A percentile compares a stretch with the other conserved stretches of the same genome.
phyloP scores from a whole-genome alignment of 1,140 invertebrate species.

The Mactra quadrangularis region DNA sequence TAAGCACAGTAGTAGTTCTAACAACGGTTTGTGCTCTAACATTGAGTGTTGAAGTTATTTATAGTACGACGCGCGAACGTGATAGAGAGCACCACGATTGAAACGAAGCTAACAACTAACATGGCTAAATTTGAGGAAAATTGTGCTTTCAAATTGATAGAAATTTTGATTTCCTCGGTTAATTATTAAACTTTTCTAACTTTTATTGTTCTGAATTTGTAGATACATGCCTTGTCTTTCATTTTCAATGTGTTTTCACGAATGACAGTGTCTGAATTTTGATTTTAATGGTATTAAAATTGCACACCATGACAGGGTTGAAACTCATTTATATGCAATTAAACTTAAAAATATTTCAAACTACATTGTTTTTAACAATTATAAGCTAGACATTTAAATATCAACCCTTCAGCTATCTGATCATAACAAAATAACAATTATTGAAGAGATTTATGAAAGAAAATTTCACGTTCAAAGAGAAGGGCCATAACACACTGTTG shows the following conservation, averaged over 20 bases:
- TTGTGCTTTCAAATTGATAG: slow-evolving; percentile 22
- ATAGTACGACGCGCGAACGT: no score
- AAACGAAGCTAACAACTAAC: neutral
- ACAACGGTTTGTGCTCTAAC: no score
- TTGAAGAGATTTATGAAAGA: neutral
- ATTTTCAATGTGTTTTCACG: neutral
- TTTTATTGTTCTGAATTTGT: neutral
- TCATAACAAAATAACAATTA: no score
- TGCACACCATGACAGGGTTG: neutral
- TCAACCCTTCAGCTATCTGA: neutral
- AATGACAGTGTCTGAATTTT: neutral
- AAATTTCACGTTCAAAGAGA: neutral
- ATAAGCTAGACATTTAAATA: neutral
- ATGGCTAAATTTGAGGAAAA: neutral
- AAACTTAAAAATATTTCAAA: slow-evolving; percentile 8
- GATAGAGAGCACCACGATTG: slow-evolving; percentile 26
- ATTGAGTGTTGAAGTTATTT: neutral
- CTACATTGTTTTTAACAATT: neutral
- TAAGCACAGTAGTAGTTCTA: no score
- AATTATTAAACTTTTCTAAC: neutral
- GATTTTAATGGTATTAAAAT: neutral
- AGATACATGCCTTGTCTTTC: neutral
- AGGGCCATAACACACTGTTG: slow-evolving; percentile 31
- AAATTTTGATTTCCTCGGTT: neutral
- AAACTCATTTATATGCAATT: neutral